These are phyloP conservation scores for Ecliptopera silaceata DNA, from an alignment of 2,888 invertebrate genomes.

Conservation along the genomic window DNA sequence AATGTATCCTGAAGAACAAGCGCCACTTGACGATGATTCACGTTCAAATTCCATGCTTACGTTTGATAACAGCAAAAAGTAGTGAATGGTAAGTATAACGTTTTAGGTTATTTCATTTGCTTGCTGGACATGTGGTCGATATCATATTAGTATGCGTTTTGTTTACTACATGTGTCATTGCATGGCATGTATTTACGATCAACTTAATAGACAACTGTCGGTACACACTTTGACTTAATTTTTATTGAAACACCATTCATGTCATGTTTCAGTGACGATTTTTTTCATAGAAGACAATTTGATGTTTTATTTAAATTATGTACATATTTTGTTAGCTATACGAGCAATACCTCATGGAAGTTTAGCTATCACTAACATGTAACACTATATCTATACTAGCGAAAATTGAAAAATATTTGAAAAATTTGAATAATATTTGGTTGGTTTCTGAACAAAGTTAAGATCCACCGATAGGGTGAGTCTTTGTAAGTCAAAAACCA, in stretches of 20 bases:
- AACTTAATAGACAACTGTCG: neutral
- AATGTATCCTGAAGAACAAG: slow-evolving; percentile 69
- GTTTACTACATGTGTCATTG: slow-evolving; percentile 53
- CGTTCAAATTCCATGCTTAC: slow-evolving; percentile 78
- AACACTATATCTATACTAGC: no score
- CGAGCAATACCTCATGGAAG: neutral
- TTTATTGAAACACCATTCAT: neutral
- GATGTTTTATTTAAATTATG: neutral
- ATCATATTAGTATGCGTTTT: slow-evolving; percentile 57
- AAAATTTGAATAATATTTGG: no score
- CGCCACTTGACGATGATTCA: slow-evolving; percentile 82
- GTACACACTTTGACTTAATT: neutral
- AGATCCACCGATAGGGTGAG: no score
- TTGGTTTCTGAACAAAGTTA: no score
- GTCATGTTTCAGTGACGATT: neutral
- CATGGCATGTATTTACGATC: slow-evolving; percentile 15
- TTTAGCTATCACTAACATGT: no score
- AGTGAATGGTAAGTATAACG: slow-evolving; percentile 74
- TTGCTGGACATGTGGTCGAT: slow-evolving; percentile 57
- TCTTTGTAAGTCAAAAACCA: no score
- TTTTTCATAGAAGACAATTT: neutral
- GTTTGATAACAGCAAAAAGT: slow-evolving; percentile 77
- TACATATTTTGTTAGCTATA: neutral
- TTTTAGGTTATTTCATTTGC: slow-evolving; percentile 69
- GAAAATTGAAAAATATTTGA: no score